phyloP scores from a whole-genome alignment of 2,888 invertebrate species.

The Aleiodes alternator region DNA sequence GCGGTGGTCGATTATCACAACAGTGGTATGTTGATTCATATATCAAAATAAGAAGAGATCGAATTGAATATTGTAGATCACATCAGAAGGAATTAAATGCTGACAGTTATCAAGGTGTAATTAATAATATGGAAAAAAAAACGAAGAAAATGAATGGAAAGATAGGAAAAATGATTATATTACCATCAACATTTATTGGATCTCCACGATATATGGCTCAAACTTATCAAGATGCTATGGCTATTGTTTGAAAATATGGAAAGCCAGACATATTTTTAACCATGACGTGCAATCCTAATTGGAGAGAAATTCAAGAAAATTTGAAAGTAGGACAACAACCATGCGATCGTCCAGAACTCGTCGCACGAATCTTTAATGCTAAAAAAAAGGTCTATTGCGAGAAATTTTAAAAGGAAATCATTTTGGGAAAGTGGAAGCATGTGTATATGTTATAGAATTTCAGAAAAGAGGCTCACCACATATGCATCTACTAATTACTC shows the following conservation, averaged over 20 bases:
- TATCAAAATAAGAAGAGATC: slow-evolving; percentile 3
- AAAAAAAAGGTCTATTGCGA: slow-evolving; percentile 41
- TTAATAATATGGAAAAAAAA: not conserved
- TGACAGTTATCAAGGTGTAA: not conserved
- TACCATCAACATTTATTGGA: slow-evolving; percentile 68
- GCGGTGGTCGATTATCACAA: slow-evolving; percentile 17
- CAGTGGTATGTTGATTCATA: slow-evolving; percentile 17
- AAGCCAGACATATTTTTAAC: slow-evolving; percentile 73
- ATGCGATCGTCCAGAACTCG: slow-evolving; percentile 68
- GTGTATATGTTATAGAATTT: slow-evolving; percentile 6
- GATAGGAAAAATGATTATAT: slow-evolving; percentile 24
- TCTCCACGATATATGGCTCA: slow-evolving; percentile 68
- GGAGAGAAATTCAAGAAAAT: slow-evolving; percentile 71
- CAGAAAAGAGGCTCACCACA: slow-evolving; percentile 11
- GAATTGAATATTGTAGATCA: not conserved
- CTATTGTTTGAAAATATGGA: slow-evolving; percentile 72
- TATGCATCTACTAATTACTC: not conserved
- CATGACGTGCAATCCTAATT: slow-evolving; percentile 73
- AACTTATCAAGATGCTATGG: slow-evolving; percentile 73
- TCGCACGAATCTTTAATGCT: slow-evolving; percentile 57
- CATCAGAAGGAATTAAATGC: not conserved
- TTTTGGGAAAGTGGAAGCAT: slow-evolving; percentile 45
- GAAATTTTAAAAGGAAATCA: slow-evolving; percentile 45
- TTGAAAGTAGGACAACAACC: slow-evolving; percentile 59
- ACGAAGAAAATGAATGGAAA: not conserved